Conservation (phyloP, 2,888 invertebrate species). For the Nezara viridula region DNA sequence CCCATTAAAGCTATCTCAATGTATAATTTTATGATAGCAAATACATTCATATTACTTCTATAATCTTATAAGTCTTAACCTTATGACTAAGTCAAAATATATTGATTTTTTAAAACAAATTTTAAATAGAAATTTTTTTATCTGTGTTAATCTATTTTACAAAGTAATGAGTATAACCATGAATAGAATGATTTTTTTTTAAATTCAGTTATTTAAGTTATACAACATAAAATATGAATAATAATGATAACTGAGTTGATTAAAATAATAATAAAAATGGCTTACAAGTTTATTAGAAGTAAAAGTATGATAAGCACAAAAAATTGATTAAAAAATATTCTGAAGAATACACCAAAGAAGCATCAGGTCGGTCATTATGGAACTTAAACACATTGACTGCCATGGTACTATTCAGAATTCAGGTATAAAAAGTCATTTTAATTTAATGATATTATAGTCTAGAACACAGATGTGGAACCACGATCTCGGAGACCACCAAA, state of each 20-base stretch:
- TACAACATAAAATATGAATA: neutral
- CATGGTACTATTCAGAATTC: no score
- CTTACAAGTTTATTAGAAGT: neutral
- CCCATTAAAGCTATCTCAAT: neutral
- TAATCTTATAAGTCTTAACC: neutral
- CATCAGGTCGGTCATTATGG: neutral
- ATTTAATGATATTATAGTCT: no score
- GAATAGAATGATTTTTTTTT: neutral
- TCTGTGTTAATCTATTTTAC: neutral
- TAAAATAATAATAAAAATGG: neutral
- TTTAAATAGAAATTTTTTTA: neutral
- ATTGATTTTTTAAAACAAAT: slow-evolving; percentile 1
- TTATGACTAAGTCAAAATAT: neutral
- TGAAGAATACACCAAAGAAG: neutral
- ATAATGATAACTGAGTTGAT: neutral
- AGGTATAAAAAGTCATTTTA: no score
- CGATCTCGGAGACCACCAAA: no score
- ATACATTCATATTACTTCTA: slow-evolving; percentile 24
- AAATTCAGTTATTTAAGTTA: neutral
- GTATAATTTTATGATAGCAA: neutral
- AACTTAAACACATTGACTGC: neutral
- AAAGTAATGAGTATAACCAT: neutral
- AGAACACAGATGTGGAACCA: no score
- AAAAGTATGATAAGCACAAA: neutral
- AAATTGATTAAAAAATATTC: neutral